phyloP scores from a whole-genome alignment of 2,797 vertebrate species.

The Cyprinodon diabolis region DNA sequence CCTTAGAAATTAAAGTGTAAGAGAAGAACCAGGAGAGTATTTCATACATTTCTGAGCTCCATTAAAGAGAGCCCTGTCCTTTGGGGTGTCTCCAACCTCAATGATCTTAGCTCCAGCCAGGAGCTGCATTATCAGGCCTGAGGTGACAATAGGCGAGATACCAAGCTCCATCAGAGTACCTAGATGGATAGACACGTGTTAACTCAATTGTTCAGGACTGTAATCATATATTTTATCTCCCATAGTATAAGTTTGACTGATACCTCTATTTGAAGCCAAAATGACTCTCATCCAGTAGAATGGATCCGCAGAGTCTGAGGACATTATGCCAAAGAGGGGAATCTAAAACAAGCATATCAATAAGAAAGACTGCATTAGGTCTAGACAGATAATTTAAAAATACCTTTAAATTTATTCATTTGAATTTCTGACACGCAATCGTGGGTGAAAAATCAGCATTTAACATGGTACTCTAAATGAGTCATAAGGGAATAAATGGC shows the following conservation, averaged over 20 bases:
- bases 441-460: not conserved
- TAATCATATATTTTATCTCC: not conserved
- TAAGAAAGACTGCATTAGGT: not conserved
- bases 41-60: slow-evolving; percentile 95
- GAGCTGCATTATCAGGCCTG: slow-evolving; percentile 98
- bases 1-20: not conserved
- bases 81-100: slow-evolving; percentile 97
- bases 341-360: slow-evolving; percentile 80
- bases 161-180: slow-evolving; percentile 98
- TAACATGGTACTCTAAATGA: not conserved
- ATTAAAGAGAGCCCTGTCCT: slow-evolving; percentile 97
- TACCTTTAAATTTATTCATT: not conserved
- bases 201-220: slow-evolving; percentile 6
- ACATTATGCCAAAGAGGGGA: slow-evolving; percentile 98
- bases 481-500: not conserved
- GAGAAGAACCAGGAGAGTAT: not conserved
- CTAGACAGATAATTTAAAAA: not conserved
- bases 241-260: not conserved
- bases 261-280: slow-evolving; percentile 98
- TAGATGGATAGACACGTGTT: slow-evolving; percentile 57
- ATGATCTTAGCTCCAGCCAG: slow-evolving; percentile 98
- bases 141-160: slow-evolving; percentile 98
- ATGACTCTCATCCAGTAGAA: slow-evolving; percentile 99
- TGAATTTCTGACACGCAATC: not conserved
- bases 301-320: slow-evolving; percentile 97